Conservation (phyloP, 2,797 vertebrate species). For the Rhinichthys osculus region DNA sequence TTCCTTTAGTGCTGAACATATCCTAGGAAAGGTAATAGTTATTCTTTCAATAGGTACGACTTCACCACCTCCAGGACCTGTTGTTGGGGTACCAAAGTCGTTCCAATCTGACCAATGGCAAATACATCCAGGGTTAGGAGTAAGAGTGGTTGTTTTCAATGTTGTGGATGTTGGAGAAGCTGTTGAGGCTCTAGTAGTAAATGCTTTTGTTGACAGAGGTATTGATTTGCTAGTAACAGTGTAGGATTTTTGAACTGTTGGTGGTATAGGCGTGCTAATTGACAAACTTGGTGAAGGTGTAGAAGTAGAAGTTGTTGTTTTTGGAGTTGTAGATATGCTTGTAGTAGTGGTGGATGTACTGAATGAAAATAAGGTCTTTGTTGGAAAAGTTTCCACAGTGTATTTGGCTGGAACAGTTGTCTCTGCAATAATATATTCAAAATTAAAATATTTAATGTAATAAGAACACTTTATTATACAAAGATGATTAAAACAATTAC, state of each 20-base stretch:
- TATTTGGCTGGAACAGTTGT: constrained; percentile 7
- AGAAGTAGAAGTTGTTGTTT: not conserved
- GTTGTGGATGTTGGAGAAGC: not conserved
- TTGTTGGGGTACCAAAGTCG: not conserved
- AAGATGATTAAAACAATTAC: not conserved
- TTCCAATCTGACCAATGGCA: constrained; percentile 31
- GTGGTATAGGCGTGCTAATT: not conserved
- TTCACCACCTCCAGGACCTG: constrained; percentile 17
- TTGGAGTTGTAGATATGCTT: constrained; percentile 2
- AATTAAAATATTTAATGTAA: not conserved
- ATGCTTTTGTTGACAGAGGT: not conserved
- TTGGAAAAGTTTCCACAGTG: not conserved
- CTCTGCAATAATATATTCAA: not conserved
- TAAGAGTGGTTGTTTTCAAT: not conserved
- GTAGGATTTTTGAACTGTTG: not conserved
- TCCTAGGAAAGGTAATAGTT: not conserved
- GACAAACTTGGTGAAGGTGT: not conserved
- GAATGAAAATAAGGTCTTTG: not conserved
- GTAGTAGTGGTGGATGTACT: not conserved
- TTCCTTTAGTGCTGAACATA: not conserved
- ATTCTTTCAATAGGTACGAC: not conserved
- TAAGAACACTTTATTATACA: not conserved
- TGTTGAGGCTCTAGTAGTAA: not conserved
- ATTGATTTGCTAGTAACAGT: not conserved
- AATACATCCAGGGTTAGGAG: not conserved